These are phyloP conservation scores for Sphyrna mokarran DNA, from an alignment of 2,113 vertebrate genomes.

Conservation along the genomic window DNA sequence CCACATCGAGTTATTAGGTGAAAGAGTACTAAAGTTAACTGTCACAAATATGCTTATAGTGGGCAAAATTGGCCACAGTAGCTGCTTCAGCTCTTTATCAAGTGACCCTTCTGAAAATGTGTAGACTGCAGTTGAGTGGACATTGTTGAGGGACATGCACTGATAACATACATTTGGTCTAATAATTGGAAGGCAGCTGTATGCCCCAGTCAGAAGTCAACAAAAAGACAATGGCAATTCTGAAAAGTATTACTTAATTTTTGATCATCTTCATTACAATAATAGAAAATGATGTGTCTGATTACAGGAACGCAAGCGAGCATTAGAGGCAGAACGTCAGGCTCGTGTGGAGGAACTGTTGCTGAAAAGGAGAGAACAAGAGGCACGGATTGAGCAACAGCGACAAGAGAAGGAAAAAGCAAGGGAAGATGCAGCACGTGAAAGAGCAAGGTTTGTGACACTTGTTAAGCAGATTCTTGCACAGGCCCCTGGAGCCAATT, in stretches of 20 bases:
- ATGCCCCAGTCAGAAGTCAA: neutral
- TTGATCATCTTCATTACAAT: neutral
- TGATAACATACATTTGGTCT: neutral
- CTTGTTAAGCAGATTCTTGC: neutral
- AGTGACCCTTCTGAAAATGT: neutral
- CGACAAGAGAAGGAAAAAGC: conserved; percentile 91
- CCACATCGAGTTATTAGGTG: neutral
- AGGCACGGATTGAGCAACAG: conserved; percentile 91
- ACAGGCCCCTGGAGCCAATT: neutral
- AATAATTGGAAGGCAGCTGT: neutral
- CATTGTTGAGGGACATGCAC: too few species aligned
- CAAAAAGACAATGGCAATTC: neutral
- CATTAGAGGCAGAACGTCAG: conserved; percentile 87
- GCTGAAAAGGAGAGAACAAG: conserved; percentile 81
- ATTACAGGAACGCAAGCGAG: conserved; percentile 83
- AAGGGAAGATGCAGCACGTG: conserved; percentile 86
- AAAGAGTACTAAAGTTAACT: neutral
- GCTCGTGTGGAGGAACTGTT: conserved; percentile 89
- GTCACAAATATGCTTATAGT: neutral
- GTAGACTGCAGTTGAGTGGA: neutral
- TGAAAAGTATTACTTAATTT: neutral
- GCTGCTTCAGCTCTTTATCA: neutral
- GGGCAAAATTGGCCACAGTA: neutral
- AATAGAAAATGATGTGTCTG: neutral
- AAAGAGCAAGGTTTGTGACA: conserved; percentile 77